Evolutionary conservation across 2,113 vertebrate genomes (phyloP).

Genomic region (Amia ocellicauda): DNA sequence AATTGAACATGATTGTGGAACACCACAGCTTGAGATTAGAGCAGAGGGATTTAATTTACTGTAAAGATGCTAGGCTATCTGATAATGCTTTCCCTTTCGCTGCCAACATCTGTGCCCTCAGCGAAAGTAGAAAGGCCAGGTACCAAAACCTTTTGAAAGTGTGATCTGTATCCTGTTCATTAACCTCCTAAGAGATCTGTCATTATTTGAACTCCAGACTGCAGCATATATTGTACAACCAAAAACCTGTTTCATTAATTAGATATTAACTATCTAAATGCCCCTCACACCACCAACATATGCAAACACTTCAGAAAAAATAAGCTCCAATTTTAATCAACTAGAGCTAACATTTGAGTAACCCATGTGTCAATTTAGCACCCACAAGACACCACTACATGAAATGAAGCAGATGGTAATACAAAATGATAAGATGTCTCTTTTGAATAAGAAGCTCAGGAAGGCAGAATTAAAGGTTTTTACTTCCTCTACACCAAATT

Average conservation of each 20-base stretch:
- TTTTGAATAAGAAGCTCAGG: neutral
- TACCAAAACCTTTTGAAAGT: neutral
- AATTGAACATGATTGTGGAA: too few species aligned
- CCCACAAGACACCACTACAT: neutral
- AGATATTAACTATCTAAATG: neutral
- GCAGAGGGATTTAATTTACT: too few species aligned
- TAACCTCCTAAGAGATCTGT: conserved; percentile 2
- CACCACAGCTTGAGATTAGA: too few species aligned
- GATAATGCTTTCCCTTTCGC: neutral
- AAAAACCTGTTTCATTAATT: neutral
- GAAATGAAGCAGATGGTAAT: neutral
- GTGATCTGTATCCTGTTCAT: conserved; percentile 3
- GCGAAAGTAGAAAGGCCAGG: neutral
- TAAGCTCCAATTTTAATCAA: neutral
- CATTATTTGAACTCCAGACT: neutral
- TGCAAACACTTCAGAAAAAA: neutral
- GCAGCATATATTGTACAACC: neutral
- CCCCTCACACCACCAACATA: neutral
- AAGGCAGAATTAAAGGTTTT: too few species aligned
- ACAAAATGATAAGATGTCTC: neutral
- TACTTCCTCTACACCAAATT: too few species aligned
- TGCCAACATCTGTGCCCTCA: conserved; percentile 1
- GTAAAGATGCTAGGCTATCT: conserved; percentile 6
- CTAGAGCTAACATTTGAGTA: neutral
- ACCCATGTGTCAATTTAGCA: neutral